Base-by-base conservation (phyloP, 2,113 vertebrate genomes). In the Philantomba maxwellii region DNA sequence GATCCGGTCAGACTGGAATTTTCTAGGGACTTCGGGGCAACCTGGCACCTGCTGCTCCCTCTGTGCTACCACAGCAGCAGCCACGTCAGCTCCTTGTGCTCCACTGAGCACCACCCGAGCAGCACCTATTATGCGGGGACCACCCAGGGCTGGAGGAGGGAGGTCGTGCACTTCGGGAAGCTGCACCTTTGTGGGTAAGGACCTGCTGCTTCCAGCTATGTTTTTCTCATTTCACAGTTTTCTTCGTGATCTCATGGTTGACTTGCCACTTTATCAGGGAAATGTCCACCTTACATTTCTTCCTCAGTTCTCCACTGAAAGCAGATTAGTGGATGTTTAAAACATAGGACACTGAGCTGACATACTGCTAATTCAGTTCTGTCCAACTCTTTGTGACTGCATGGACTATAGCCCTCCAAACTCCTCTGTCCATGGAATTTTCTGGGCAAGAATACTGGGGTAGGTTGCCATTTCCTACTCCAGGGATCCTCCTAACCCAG, bases 31-130 rank as follows among this genome's bases (percentile, higher is more conserved):
- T 99, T 99, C 53, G 99, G 99, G 30, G 99, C 99, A 0, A 99
- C 99, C 0, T 99, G 99, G 99, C 99, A 99, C 98, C 98, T 99
- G 75, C 98, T 99, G 97, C 99, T 99, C 1, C 99, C 99, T 19
- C 98, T 99, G 97, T 99, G 99, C 98, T 99, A 99, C 49, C 99
- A 99, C 51, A 99, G 99, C 93, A 99, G 99, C 87, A 97, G 98
- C 93, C 99, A 99, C 5, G 96, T 99, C 45, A 99, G 99, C 96
- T 99, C 99, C 7, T 98, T 99, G 45, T 99, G 99, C 98, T 99
- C 99, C 98, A 99, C 99, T 0, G 99, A 99, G 95, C 99, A 99
- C 60, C 99, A 99, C 97, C 99, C 99, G 0, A 99, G 99, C 55
- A 99, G 99, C 97, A 98, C 99, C n/a, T 99, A 99, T 98, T 99